phyloP scores from a whole-genome alignment of 1,140 invertebrate genomes.

The Saxidomus purpurata region DNA sequence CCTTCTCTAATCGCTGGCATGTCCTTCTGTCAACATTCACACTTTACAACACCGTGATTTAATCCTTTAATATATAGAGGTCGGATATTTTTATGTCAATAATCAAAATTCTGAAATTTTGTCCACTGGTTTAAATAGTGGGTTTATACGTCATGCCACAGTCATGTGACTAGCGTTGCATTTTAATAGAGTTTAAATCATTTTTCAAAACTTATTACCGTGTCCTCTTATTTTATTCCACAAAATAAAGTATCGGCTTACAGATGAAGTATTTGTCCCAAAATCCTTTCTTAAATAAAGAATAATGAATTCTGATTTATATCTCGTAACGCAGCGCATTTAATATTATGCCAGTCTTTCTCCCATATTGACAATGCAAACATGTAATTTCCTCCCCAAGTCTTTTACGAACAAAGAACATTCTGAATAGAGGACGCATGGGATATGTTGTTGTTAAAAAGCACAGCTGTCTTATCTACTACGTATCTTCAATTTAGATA shows the following conservation, averaged over 20 bases:
- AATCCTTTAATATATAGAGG: constrained; percentile 3
- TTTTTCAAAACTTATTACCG: background rate
- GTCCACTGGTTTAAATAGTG: background rate
- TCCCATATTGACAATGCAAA: background rate
- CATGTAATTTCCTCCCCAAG: no score
- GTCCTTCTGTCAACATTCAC: constrained; percentile 23
- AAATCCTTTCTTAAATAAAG: background rate
- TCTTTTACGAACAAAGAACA: no score
- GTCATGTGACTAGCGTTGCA: background rate
- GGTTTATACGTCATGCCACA: background rate
- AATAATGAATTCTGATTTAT: background rate
- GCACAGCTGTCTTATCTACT: no score
- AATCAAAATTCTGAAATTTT: constrained; percentile 15
- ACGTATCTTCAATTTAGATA: no score
- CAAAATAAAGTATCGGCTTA: background rate
- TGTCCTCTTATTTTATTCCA: background rate
- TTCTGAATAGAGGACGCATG: no score
- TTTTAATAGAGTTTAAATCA: background rate
- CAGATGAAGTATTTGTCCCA: background rate
- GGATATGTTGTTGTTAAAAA: no score
- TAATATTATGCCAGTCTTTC: background rate
- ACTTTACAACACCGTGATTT: constrained; percentile 25
- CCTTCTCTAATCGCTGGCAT: background rate
- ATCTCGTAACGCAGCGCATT: background rate
- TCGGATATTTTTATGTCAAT: background rate